Percentiles rank a stretch among this genome's conserved stretches.
Evolutionary conservation across 2,888 invertebrate species (phyloP).

Genomic region (Conchocele bisecta): DNA sequence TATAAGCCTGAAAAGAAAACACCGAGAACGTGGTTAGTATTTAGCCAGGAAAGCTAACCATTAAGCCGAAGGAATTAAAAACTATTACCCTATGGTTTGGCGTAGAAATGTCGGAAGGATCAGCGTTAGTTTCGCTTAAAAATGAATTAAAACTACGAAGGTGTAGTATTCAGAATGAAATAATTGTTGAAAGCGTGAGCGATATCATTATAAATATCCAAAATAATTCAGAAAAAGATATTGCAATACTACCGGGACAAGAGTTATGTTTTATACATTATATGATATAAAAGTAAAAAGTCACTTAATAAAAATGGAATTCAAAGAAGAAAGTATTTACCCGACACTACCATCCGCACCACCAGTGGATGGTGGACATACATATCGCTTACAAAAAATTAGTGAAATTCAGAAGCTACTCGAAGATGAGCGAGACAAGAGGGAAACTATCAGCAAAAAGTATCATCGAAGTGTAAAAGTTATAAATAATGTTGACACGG

Average conservation of each 20-base stretch:
- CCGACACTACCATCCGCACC: conserved; percentile 20
- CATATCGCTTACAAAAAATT: conserved; percentile 15
- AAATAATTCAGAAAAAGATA: neutral
- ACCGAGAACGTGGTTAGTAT: conserved; percentile 2
- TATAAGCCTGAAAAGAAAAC: neutral
- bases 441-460: conserved; percentile 5
- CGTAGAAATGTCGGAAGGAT: neutral
- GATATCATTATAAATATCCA: conserved; percentile 1
- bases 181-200: neutral
- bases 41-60: conserved; percentile 1
- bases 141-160: neutral
- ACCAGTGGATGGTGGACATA: neutral
- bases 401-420: conserved; percentile 13
- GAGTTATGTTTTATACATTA: conserved; percentile 1
- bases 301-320: neutral
- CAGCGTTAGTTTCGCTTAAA: neutral
- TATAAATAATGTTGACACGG: neutral
- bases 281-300: neutral
- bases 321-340: conserved; percentile 5
- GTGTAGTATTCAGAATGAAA: neutral
- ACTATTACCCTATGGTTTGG: neutral
- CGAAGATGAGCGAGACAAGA: conserved; percentile 7
- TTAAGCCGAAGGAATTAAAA: neutral
- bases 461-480: conserved; percentile 8
- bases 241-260: neutral